Conservation (phyloP, 2,797 vertebrate species). For the Scomberomorus guttatus region DNA sequence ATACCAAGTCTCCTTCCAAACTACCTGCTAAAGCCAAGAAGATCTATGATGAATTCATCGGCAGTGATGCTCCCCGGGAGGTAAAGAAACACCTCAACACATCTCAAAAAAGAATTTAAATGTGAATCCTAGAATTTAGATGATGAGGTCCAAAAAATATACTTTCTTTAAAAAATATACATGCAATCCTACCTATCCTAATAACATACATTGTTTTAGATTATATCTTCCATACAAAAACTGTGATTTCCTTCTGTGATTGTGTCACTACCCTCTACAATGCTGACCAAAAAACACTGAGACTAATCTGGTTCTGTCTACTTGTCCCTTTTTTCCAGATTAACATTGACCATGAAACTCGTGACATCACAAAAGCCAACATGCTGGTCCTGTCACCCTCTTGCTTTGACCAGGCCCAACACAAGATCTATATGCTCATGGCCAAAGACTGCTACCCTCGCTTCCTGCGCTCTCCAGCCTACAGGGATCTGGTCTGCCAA, state of each 20-base stretch:
- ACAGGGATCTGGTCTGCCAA: slow-evolving; percentile 80
- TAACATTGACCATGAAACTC: slow-evolving; percentile 88
- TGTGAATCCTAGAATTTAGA: background rate
- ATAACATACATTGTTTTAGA: too few species aligned
- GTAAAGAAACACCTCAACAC: slow-evolving; percentile 82
- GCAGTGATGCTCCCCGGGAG: slow-evolving; percentile 94
- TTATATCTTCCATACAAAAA: too few species aligned
- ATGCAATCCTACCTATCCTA: too few species aligned
- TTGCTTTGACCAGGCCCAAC: slow-evolving; percentile 85
- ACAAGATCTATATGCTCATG: slow-evolving; percentile 88
- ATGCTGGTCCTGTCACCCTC: slow-evolving; percentile 71
- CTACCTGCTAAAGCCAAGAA: slow-evolving; percentile 91
- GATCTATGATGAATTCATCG: slow-evolving; percentile 95
- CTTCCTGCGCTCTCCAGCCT: slow-evolving; percentile 83
- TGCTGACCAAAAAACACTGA: background rate
- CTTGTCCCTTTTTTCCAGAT: slow-evolving; percentile 66
- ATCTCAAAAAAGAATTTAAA: background rate
- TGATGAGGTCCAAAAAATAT: background rate
- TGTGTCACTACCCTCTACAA: too few species aligned
- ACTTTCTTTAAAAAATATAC: background rate
- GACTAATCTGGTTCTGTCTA: slow-evolving; percentile 25
- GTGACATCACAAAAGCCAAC: slow-evolving; percentile 86
- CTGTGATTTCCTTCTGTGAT: too few species aligned
- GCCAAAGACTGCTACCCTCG: slow-evolving; percentile 89
- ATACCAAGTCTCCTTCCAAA: slow-evolving; percentile 88